These are phyloP conservation scores for Zoanthus sociatus DNA, from an alignment of 92 coral and sea anemone species.

Conservation along the genomic window DNA sequence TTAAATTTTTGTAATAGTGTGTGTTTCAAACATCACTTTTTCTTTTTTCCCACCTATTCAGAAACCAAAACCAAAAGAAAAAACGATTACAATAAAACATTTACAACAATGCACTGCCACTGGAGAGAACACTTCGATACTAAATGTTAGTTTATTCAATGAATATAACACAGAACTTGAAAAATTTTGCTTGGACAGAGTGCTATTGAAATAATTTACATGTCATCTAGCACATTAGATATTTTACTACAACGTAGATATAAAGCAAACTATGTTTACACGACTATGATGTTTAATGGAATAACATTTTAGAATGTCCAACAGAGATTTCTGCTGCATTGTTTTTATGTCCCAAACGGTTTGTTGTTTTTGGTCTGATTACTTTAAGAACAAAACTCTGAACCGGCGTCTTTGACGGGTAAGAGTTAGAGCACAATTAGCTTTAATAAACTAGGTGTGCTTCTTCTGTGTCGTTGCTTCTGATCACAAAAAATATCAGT, in stretches of 20 bases:
- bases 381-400: neutral
- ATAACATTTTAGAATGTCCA: neutral
- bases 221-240: neutral
- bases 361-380: neutral
- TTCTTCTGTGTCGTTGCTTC: neutral
- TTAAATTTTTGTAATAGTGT: neutral
- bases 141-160: no score
- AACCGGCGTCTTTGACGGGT: neutral
- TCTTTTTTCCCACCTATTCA: neutral
- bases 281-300: neutral
- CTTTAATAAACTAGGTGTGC: neutral
- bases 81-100: neutral
- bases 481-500: neutral
- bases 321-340: neutral
- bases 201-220: neutral
- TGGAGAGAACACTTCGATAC: neutral
- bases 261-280: neutral
- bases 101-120: neutral
- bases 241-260: slow-evolving; percentile 11
- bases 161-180: no score
- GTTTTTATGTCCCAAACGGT: neutral
- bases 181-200: neutral
- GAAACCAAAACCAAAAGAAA: neutral
- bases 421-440: neutral
- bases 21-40: neutral